Percentiles rank a stretch among this genome's conserved stretches.
Conservation (phyloP, 2,113 vertebrate genomes). For the Rhea pennata region DNA sequence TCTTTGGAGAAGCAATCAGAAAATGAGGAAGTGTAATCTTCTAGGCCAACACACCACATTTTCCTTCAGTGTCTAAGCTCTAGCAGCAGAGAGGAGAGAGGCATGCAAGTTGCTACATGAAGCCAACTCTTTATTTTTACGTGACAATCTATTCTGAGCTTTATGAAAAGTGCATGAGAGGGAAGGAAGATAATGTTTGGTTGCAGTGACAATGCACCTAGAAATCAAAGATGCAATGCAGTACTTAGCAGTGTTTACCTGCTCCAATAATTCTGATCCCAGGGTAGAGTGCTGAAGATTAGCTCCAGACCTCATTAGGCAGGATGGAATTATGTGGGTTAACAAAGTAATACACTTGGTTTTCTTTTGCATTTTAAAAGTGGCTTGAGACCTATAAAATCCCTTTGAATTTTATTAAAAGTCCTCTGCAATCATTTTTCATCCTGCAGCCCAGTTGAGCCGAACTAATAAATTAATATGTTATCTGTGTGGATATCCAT, state of each 20-base stretch:
- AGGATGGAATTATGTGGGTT: conserved; percentile 72
- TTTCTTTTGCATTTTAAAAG: conserved; percentile 75
- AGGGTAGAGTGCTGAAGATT: conserved; percentile 49
- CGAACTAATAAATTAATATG: conserved; percentile 74
- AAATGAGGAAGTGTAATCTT: background rate
- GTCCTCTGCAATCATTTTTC: conserved; percentile 67
- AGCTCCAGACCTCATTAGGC: conserved; percentile 73
- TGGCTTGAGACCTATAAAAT: conserved; percentile 77
- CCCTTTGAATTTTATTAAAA: conserved; percentile 77
- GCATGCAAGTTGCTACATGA: background rate
- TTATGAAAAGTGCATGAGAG: background rate
- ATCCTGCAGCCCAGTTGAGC: conserved; percentile 69
- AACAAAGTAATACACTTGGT: conserved; percentile 70
- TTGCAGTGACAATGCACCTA: background rate
- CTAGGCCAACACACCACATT: background rate
- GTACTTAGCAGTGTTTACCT: conserved; percentile 64
- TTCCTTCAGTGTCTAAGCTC: background rate
- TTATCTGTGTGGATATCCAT: conserved; percentile 70
- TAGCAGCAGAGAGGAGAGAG: background rate
- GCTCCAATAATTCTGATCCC: conserved; percentile 69
- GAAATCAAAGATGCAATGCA: background rate
- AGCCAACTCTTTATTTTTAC: conserved; percentile 5
- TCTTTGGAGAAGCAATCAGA: background rate
- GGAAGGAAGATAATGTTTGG: background rate
- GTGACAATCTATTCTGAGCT: background rate